Evolutionary conservation across 2,113 vertebrate species (phyloP), one percentile per base, ranked within the genome.

Genomic region (Rhinolophus sinicus): DNA sequence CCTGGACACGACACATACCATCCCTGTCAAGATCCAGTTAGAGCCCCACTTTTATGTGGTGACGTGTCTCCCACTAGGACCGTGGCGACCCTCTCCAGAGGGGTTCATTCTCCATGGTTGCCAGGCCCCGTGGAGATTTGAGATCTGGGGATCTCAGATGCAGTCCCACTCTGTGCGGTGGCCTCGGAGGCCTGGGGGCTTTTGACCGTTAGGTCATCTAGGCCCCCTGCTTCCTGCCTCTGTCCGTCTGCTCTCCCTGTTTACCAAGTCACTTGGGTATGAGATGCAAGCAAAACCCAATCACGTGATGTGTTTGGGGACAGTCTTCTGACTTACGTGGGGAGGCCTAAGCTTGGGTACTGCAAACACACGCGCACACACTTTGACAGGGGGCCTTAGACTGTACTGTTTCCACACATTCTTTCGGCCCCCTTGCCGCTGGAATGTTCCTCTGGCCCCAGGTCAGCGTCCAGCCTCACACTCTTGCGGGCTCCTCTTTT

Each of bases 41-140:
- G 24, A 33, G 30, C 26, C 33, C 82, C 30, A 38, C 60, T 56
- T 85, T 24, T 19, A 18, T 8, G 2, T 38, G 56, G 10, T 10
- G 38, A 8, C 2, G 0, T 12, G 11, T 47, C 4, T 1, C 50
- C 38, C n/a, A 6, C 22, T 1, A 7, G 4, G 47, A 12, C 7
- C 11, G 7, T 1, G 33, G 52, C 19, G 26, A 52, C 12, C 1
- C 2, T 64, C 64, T 52, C 62, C 62, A 40, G 47, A 44, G 69
- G 69, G 5, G 21, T 81, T 38, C 64, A 2, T 62, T 72, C 54
- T 40, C 26, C 0, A 8, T 22, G 76, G 35, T 19, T 8, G 18
- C 65, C 19, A 6, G 65, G 75, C 47, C 30, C 75, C 8, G 2
- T 4, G 50, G 52, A 40, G 64, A 38, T 35, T 21, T 44, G 33